phyloP scores from a whole-genome alignment of 2,888 invertebrate species.

The Trichopoda pennipes region DNA sequence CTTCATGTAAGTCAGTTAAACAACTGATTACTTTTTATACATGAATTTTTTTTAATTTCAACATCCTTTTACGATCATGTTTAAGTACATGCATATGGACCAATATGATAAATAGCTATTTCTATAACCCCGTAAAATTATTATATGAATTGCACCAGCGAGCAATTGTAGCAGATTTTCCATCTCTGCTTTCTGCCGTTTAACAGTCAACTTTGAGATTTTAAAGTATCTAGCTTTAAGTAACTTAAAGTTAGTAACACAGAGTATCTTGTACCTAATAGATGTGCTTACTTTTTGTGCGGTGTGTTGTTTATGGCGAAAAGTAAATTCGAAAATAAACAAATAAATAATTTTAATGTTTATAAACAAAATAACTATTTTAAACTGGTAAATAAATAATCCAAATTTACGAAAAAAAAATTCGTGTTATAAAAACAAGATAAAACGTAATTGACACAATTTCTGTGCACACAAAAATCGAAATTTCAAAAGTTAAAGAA shows the following conservation, averaged over 20 bases:
- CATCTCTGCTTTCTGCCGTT: not conserved
- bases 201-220: conserved; percentile 36
- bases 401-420: conserved; percentile 57
- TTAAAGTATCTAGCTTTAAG: conserved; percentile 49
- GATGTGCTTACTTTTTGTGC: conserved; percentile 45
- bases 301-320: not conserved
- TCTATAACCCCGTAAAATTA: too few species aligned
- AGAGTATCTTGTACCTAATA: conserved; percentile 58
- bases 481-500: not conserved
- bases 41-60: too few species aligned
- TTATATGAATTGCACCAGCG: not conserved
- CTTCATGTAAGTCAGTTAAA: not conserved
- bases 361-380: conserved; percentile 20
- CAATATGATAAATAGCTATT: too few species aligned
- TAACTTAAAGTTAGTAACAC: conserved; percentile 51
- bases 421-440: conserved; percentile 22
- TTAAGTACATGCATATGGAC: too few species aligned
- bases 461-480: conserved; percentile 32
- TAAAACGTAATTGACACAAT: conserved; percentile 25
- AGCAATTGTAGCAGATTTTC: not conserved
- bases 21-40: too few species aligned
- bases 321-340: conserved; percentile 6
- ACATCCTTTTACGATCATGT: too few species aligned
- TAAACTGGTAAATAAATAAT: conserved; percentile 19
- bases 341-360: conserved; percentile 44